Evolutionary conservation across 2,113 vertebrate genomes (phyloP).

Genomic region (Eptesicus fuscus): DNA sequence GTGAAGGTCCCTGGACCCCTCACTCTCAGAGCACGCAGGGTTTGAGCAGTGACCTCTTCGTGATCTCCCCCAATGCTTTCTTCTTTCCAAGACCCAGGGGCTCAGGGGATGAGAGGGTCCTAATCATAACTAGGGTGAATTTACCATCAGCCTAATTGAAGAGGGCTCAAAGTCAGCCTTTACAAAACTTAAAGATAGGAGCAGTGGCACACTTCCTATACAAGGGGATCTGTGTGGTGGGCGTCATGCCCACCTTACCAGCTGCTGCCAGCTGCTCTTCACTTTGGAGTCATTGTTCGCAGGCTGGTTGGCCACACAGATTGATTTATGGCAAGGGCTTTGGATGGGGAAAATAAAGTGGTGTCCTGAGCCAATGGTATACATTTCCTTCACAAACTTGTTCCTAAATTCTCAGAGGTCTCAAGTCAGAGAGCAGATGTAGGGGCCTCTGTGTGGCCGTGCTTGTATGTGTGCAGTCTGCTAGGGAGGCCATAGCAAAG

Average conservation of each 20-base stretch:
- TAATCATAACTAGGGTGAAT: background rate
- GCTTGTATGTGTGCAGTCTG: background rate
- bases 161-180: background rate
- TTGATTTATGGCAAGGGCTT: background rate
- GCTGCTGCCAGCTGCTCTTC: background rate
- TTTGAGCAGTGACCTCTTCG: too few species aligned
- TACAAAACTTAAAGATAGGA: background rate
- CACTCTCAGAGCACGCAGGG: background rate
- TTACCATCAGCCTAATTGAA: background rate
- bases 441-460: background rate
- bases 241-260: background rate
- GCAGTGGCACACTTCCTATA: too few species aligned
- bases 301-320: background rate
- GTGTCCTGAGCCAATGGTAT: background rate
- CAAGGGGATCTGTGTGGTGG: rapidly evolving
- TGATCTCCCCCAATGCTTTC: background rate
- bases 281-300: background rate
- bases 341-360: background rate
- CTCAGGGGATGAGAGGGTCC: background rate
- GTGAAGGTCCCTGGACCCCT: background rate
- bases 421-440: background rate
- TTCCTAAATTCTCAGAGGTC: background rate
- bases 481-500: background rate
- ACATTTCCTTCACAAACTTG: background rate
- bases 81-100: background rate